Evolutionary conservation across 2,888 invertebrate species (phyloP), one percentile per base, ranked within the genome.

Genomic region (Scaptomyza polygonia): DNA sequence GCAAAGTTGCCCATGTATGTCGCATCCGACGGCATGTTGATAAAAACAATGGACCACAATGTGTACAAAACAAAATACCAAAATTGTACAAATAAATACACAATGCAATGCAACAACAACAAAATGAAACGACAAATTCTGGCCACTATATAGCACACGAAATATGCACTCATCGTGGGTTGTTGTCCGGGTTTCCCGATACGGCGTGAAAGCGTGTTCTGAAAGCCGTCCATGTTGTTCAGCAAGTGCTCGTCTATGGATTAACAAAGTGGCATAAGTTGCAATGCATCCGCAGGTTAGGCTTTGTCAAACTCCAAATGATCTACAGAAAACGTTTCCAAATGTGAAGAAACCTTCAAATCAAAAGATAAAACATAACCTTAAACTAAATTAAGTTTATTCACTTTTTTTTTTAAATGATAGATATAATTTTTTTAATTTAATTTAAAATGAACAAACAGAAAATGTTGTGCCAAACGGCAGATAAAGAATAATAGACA

Each of bases 31-130:
- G 52, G 59, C 56, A 51, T 56, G 56, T 62, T 79, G 76, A 57
- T 67, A 72, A 73, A 82, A 80, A 86, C 83, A 82, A 86, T 82
- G 63, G 64, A 57, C 76, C 76, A 66, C 75, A 78, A 64, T 73
- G 83, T 77, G 68, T 52, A 16, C 58, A 69, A 74, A 79, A 70
- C 64, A 71, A 72, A 57, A 69, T 67, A 62, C 63, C 67, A 66
- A 85, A 72, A 64, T 62, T 61, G 52, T 52, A 55, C 77, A 72
- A 69, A 79, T 72, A 82, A 70, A 76, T 70, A 66, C 21, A 61
- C 49, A 74, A 79, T 77, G 48, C 52, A 56, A 56, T 54, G 54
- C 43, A 62, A 25, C 52, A 62, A 25, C 52, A 40, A 45, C 59
- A 64, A 34, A 49, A 32, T 56, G 69, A 61, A 72, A 47, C 73